A percentile compares a stretch with the other conserved stretches of the same genome.
Conservation (phyloP, 2,797 vertebrate genomes). For the Tragopan temminckii region DNA sequence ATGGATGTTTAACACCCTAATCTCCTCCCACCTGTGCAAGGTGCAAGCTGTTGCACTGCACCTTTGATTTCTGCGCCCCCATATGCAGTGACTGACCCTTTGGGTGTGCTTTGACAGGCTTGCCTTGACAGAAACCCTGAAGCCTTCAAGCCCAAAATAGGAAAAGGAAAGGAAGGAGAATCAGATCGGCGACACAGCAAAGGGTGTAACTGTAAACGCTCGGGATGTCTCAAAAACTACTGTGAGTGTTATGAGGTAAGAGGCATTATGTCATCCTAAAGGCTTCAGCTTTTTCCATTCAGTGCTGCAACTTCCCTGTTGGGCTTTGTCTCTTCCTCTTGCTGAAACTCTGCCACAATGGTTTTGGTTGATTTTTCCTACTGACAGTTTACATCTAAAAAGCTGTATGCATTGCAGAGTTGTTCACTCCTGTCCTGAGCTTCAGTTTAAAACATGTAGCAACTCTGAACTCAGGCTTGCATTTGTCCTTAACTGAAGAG, state of each 20-base stretch:
- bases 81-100: conserved; percentile 10
- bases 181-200: conserved; percentile 97
- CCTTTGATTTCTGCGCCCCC: not conserved
- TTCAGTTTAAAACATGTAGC: not conserved
- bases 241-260: conserved; percentile 98
- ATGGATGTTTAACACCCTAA: not conserved
- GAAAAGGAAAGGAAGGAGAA: conserved; percentile 98
- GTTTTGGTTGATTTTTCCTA: not conserved
- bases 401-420: not conserved
- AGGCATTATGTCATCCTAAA: not conserved
- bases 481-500: not conserved
- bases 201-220: conserved; percentile 98
- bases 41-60: conserved; percentile 5
- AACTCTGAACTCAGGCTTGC: not conserved
- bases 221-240: conserved; percentile 98
- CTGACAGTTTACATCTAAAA: not conserved
- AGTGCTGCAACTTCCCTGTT: not conserved
- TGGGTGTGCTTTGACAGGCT: conserved; percentile 84
- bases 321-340: not conserved
- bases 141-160: conserved; percentile 99
- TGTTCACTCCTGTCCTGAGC: not conserved
- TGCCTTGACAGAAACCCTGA: conserved; percentile 98
- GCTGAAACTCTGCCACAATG: not conserved
- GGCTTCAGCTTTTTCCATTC: not conserved
- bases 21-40: not conserved